A percentile compares a stretch with the other conserved stretches of the same genome.
These are phyloP conservation scores for Heloderma charlesbogerti DNA, from an alignment of 2,113 vertebrate species.

Conservation along the genomic window DNA sequence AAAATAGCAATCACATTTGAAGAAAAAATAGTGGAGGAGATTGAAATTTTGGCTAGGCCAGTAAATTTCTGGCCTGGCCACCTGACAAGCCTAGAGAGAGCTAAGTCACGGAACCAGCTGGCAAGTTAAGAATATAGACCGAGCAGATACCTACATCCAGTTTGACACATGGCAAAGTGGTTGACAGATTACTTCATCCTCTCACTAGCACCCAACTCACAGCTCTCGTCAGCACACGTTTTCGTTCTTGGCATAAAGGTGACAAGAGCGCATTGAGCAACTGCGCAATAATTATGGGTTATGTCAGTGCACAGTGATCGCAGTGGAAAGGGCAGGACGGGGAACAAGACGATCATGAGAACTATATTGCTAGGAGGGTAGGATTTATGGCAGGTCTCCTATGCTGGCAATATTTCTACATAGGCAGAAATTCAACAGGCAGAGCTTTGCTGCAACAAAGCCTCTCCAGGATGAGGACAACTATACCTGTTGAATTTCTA, in stretches of 20 bases:
- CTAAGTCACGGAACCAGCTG: neutral
- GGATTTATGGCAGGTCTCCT: neutral
- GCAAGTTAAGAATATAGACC: neutral
- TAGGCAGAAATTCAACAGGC: neutral
- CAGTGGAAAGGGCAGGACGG: no score
- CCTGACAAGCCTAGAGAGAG: neutral
- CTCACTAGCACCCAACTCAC: neutral
- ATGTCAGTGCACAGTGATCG: neutral
- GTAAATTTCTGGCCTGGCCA: neutral
- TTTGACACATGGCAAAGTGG: neutral
- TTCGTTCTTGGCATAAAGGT: neutral
- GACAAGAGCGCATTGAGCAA: neutral
- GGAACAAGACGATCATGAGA: neutral
- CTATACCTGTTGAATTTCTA: neutral
- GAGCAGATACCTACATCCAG: neutral
- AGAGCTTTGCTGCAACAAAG: neutral
- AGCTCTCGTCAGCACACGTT: neutral
- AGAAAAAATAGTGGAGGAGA: neutral
- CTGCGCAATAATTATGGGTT: neutral
- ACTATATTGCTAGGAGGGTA: neutral
- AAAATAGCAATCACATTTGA: neutral
- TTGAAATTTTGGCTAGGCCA: neutral
- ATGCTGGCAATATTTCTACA: neutral
- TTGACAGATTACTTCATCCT: neutral
- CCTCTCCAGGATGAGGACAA: neutral